Conservation (phyloP, 2,113 vertebrate species). For the Pao palembangensis region DNA sequence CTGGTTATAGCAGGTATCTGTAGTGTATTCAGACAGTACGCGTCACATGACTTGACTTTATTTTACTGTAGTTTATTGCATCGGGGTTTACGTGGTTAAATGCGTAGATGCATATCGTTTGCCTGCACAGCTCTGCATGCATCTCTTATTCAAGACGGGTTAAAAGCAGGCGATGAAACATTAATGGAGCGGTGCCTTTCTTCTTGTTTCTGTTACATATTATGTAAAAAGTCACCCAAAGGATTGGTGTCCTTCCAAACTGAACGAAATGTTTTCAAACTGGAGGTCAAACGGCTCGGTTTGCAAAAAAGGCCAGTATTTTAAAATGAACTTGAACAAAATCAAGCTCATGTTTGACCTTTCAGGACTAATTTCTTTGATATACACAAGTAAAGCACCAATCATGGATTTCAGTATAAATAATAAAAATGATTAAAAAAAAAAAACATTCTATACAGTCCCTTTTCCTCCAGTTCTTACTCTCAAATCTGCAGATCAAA, state of each 20-base stretch:
- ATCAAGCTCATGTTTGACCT: constrained; percentile 6
- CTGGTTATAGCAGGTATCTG: background rate
- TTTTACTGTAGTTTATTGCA: too few relatives aligned
- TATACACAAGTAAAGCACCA: constrained; percentile 15
- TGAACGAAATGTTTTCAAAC: background rate
- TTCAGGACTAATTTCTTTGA: background rate
- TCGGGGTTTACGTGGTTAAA: background rate
- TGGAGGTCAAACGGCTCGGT: constrained; percentile 23
- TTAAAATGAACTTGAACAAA: background rate
- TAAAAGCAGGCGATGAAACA: constrained; percentile 25
- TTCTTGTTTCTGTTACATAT: constrained; percentile 20
- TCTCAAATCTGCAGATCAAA: too few relatives aligned
- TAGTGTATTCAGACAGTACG: background rate
- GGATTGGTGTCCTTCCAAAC: constrained; percentile 14
- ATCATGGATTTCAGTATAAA: too few relatives aligned
- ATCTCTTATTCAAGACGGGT: constrained; percentile 16
- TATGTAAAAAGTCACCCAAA: constrained; percentile 8
- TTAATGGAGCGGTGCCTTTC: constrained; percentile 13
- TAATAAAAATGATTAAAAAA: too few relatives aligned
- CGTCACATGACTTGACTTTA: too few relatives aligned
- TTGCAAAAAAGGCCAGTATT: constrained; percentile 18
- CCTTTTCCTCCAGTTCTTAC: background rate
- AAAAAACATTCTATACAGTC: too few relatives aligned
- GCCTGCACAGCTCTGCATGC: constrained; percentile 36
- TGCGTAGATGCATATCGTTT: constrained; percentile 42